Conservation (phyloP, 2,888 invertebrate species). For the Podabrus alpinus region DNA sequence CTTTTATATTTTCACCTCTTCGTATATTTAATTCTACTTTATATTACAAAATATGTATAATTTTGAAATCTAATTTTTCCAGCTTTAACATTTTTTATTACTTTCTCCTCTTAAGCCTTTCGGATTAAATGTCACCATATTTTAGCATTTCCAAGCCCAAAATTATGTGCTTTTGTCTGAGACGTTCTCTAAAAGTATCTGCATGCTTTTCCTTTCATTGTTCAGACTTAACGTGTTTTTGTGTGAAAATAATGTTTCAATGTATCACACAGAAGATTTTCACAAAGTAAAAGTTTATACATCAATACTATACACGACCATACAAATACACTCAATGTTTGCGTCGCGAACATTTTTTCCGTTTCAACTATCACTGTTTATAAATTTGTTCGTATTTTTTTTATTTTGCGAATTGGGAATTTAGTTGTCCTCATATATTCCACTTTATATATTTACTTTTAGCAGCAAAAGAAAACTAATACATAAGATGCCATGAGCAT, state of each 20-base stretch:
- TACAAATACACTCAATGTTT: neutral
- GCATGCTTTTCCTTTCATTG: neutral
- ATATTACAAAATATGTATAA: slow-evolving; percentile 27
- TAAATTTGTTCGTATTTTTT: neutral
- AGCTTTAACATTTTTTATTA: neutral
- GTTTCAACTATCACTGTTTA: neutral
- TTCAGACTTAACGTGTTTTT: neutral
- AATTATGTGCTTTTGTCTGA: neutral
- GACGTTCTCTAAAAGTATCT: neutral
- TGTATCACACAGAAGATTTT: neutral
- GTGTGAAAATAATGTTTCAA: neutral
- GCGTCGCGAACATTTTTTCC: neutral
- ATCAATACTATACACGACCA: neutral
- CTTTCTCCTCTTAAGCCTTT: neutral
- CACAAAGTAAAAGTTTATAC: neutral
- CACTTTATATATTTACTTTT: neutral
- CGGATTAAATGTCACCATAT: neutral
- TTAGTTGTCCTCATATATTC: neutral
- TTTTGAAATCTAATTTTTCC: slow-evolving; percentile 8
- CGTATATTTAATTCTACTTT: slow-evolving; percentile 19
- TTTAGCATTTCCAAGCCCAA: neutral
- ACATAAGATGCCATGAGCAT: neutral
- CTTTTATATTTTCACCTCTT: slow-evolving; percentile 32
- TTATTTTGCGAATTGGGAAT: neutral
- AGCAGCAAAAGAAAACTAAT: neutral